Base-by-base conservation (phyloP, 2,888 invertebrate genomes). In the Melanostoma mellinum region DNA sequence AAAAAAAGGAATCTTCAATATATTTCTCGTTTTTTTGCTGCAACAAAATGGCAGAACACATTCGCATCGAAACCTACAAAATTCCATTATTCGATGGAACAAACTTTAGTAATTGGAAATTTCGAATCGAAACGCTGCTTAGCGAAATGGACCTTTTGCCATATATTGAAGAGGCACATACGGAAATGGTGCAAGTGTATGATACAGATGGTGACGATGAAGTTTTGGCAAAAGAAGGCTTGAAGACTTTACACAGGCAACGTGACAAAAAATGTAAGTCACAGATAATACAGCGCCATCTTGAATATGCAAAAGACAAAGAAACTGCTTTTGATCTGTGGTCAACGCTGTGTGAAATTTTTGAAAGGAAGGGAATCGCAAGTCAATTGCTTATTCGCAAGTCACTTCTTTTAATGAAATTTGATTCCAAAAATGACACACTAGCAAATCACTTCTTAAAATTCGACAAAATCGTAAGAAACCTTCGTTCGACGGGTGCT, bases 91-190 rank as follows among this genome's bases (percentile, higher is more conserved):
- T 55, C 5, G 55, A 55, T 1, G 20, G 55, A 1, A 38, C 55
- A 10, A 36, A 55, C 38, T 55, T 55, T 32, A 36, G 38, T 10
- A 55, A 38, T 38, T 35, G 53, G 53, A 53, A 53, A 53, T 53
- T 53, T 53, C 35, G 53, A 5, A 10, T 53, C 2, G 3, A 36
- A 4, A 36, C 55, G 10, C 5, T 38, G 3, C 20, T 55, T 1
- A 36, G 38, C 6, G 55, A 36, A 33, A 55, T 20, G 10, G 20
- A 36, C 55, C n/a, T n/a, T n/a, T n/a, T n/a, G n/a, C n/a, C n/a
- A n/a, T n/a, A n/a, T n/a, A n/a, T 55, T 10, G 36, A 55, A 10
- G 5, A 10, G 3, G 8, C 33, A 52, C 9, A 4, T 1, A 52
- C 32, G 33, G 52, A 52, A 8, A 8, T 52, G 33, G n/a, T 33